Percentiles rank a stretch among this genome's conserved stretches.
phyloP scores from a whole-genome alignment of 1,140 invertebrate genomes.

The Amyelois transitella region DNA sequence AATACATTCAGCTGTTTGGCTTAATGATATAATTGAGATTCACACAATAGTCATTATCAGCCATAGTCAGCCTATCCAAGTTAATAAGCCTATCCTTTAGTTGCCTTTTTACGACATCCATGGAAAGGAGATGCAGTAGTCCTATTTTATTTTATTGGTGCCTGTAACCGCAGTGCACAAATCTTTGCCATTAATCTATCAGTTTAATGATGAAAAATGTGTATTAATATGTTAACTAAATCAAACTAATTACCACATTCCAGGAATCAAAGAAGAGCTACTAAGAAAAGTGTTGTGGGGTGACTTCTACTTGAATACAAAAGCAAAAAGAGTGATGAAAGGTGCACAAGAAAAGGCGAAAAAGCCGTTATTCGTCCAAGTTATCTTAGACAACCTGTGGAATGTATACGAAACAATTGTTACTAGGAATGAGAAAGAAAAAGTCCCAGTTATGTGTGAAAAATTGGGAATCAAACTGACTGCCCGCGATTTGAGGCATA shows the following conservation, averaged over 20 bases:
- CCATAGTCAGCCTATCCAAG: no score
- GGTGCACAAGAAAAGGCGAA: conserved; percentile 97
- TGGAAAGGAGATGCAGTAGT: no score
- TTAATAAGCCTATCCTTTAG: no score
- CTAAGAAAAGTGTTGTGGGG: conserved; percentile 93
- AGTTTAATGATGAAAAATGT: no score
- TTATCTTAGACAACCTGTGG: conserved; percentile 97
- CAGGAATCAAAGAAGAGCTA: conserved; percentile 76
- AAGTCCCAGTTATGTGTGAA: conserved; percentile 86
- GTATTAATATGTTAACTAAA: background rate
- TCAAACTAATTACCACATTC: conserved; percentile 17
- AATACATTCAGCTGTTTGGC: no score
- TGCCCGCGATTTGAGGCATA: conserved; percentile 84
- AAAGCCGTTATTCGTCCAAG: conserved; percentile 96
- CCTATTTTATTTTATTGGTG: no score
- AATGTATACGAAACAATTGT: conserved; percentile 90
- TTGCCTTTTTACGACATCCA: no score
- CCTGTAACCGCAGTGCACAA: no score
- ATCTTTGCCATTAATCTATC: no score
- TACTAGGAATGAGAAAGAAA: conserved; percentile 86
- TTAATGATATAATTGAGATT: no score
- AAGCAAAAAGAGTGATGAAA: conserved; percentile 89
- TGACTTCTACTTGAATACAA: conserved; percentile 93
- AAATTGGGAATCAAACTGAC: conserved; percentile 88
- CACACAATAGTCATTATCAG: no score